These are phyloP conservation scores for Drosophila sechellia DNA, from an alignment of 1,140 invertebrate genomes.

Conservation along the genomic window DNA sequence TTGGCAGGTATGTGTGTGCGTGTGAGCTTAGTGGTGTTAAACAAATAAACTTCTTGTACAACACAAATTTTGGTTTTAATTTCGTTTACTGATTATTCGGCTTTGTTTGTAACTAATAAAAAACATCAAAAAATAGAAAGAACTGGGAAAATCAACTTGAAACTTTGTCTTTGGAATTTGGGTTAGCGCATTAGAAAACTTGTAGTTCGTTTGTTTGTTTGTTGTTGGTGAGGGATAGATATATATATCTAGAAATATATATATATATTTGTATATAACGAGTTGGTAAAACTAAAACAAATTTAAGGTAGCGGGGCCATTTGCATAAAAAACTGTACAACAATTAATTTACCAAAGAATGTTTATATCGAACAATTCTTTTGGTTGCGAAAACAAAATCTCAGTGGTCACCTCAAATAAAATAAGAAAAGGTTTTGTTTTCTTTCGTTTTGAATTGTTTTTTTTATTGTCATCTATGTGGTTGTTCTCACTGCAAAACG, in stretches of 20 bases:
- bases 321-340: conserved; percentile 77
- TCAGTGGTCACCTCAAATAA: conserved; percentile 54
- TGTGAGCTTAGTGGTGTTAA: conserved; percentile 76
- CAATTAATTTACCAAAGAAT: conserved; percentile 57
- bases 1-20: conserved; percentile 26
- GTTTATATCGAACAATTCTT: conserved; percentile 66
- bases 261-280: conserved; percentile 29
- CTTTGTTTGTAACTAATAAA: conserved; percentile 45
- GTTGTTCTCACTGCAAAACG: conserved; percentile 65
- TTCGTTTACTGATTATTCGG: conserved; percentile 19
- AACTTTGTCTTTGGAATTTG: conserved; percentile 55
- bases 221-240: conserved; percentile 19
- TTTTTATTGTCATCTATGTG: conserved; percentile 72
- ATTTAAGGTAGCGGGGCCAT: conserved; percentile 84
- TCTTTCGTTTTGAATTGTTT: conserved; percentile 38
- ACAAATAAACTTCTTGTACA: conserved; percentile 73
- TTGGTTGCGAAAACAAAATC: conserved; percentile 79
- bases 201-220: conserved; percentile 23
- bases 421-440: conserved; percentile 43
- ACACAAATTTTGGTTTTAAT: conserved; percentile 60
- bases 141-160: conserved; percentile 67
- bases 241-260: conserved; percentile 15
- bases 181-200: conserved; percentile 46
- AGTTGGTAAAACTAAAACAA: conserved; percentile 75
- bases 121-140: conserved; percentile 52